Evolutionary conservation across 2,797 vertebrate genomes (phyloP), one percentile per base, ranked within the genome.

Genomic region (Schizopygopsis pylzovi): DNA sequence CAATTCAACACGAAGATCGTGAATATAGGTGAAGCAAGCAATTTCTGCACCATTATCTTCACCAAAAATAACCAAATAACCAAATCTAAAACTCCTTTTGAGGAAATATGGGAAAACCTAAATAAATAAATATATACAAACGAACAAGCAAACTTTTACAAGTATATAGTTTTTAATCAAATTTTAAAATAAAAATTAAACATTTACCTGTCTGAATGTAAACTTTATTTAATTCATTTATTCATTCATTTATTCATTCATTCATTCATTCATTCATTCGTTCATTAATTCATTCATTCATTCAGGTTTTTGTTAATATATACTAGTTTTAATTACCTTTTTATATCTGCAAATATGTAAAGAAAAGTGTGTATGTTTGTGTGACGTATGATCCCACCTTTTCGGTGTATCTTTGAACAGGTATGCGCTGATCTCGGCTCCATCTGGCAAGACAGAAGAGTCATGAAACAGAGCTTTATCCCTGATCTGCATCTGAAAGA

Each of bases 401-500:
- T 98, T 99, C 12, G 97, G 97, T 1, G 98, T 98, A 92, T 99
- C 98, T 93, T 97, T 96, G 93, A 99, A 99, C 87, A 99, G 96
- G 92, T 97, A 99, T 89, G 98, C 96, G 65, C 96, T 98, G 90
- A 99, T 97, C 93, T 99, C 98, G 0, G 98, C 98, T 91, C 98
- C 98, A 0, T 99, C 98, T 0, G 98, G 98, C 88, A 99, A 94
- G 86, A 99, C 96, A 0, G 98, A 97, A 0, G 98, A 97, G 93
- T 99, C 97, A 0, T 99, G 98, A 87, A 98, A 99, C 89, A 97
- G 93, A 0, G 96, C 92, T 90, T 99, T 99, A 94, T 99, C 97
- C 90, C 94, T 95, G 90, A 99, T 98, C 94, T 99, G 98, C 97
- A 97, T 98, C 94, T 99, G 98, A 91, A 99, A 99, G 89, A 99